Conservation (phyloP, 2,888 invertebrate genomes). For the Eumerus sabulonum region DNA sequence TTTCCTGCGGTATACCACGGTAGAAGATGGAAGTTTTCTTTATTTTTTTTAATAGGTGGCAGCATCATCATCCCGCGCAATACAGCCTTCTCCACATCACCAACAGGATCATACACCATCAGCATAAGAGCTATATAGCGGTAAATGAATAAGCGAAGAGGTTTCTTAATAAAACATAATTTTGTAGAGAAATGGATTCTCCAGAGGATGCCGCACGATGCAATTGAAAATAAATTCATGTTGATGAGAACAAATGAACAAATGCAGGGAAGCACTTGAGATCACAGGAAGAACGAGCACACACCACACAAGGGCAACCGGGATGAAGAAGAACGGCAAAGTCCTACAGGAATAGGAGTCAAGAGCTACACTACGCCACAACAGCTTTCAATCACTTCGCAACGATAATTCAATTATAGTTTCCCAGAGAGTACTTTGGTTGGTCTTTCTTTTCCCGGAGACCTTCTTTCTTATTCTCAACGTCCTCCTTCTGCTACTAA, state of each 20-base stretch:
- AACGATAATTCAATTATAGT: slow-evolving; percentile 58
- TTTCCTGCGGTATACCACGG: slow-evolving; percentile 58
- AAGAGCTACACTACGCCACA: slow-evolving; percentile 20
- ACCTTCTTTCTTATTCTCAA: background rate
- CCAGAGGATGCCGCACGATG: background rate
- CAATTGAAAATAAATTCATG: slow-evolving; percentile 32
- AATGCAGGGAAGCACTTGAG: slow-evolving; percentile 25
- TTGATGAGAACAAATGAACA: slow-evolving; percentile 13
- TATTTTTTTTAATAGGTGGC: slow-evolving; percentile 45
- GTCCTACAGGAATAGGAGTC: slow-evolving; percentile 29
- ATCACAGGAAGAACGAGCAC: background rate
- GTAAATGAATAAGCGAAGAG: slow-evolving; percentile 16
- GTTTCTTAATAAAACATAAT: slow-evolving; percentile 55
- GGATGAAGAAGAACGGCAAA: background rate
- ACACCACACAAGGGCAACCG: no score
- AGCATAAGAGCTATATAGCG: background rate
- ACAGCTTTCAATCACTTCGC: slow-evolving; percentile 56
- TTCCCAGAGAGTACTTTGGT: slow-evolving; percentile 28
- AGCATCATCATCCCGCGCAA: slow-evolving; percentile 1
- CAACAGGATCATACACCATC: slow-evolving; percentile 23
- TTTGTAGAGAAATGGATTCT: slow-evolving; percentile 30
- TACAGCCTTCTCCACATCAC: no score
- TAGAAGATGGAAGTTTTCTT: slow-evolving; percentile 49
- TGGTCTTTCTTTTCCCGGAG: slow-evolving; percentile 17
- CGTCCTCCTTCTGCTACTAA: slow-evolving; percentile 28